Conservation (phyloP, 2,113 vertebrate species). For the Aspiorhynchus laticeps region DNA sequence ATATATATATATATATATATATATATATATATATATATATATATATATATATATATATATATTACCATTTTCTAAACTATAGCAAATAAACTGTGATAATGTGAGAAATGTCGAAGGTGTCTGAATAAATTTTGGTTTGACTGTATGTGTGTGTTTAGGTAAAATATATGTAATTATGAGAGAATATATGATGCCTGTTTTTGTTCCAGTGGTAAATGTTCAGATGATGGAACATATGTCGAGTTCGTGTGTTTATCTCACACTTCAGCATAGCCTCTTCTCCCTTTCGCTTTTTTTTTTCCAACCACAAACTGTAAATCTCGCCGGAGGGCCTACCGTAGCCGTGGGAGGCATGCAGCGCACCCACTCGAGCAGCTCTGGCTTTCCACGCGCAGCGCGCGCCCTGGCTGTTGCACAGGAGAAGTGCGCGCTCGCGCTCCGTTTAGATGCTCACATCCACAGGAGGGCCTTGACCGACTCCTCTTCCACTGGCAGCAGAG, state of each 20-base stretch:
- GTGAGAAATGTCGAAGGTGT: no score
- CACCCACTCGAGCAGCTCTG: slow-evolving; percentile 65
- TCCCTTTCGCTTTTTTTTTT: not conserved
- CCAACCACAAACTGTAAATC: slow-evolving; percentile 21
- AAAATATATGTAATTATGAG: not conserved
- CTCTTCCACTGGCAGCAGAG: slow-evolving; percentile 39
- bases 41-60: no score
- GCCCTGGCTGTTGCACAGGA: slow-evolving; percentile 58
- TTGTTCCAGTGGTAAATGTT: not conserved
- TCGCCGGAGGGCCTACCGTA: not conserved
- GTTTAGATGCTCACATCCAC: slow-evolving; percentile 58
- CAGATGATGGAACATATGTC: not conserved
- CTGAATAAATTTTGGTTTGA: no score
- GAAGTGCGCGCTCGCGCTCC: slow-evolving; percentile 69
- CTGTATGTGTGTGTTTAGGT: not conserved
- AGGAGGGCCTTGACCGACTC: slow-evolving; percentile 58
- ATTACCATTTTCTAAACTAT: no score
- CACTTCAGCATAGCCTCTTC: not conserved
- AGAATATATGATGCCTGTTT: not conserved
- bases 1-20: no score
- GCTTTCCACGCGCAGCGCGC: slow-evolving; percentile 64
- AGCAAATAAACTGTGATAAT: no score
- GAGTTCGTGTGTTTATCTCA: not conserved
- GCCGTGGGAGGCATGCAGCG: slow-evolving; percentile 41
- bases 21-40: no score